Conservation (phyloP, 2,113 vertebrate species). For the Felis catus region DNA sequence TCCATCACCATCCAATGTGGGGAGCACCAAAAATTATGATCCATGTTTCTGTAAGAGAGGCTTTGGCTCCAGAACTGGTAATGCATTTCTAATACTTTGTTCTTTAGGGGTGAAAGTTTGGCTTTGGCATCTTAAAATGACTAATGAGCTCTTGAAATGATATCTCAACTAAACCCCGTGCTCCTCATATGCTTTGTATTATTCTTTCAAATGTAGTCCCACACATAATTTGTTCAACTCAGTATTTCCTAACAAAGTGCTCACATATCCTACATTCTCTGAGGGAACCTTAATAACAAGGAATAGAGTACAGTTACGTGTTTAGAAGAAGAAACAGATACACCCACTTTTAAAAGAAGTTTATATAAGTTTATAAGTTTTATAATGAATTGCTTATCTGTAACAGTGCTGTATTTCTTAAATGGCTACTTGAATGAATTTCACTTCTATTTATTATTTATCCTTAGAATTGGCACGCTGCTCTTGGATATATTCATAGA, state of each 20-base stretch:
- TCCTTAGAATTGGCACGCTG: slow-evolving; percentile 9
- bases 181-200: slow-evolving; percentile 2
- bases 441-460: not conserved
- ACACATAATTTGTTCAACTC: not conserved
- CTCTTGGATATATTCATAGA: slow-evolving; percentile 69
- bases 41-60: not conserved
- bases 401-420: slow-evolving; percentile 11
- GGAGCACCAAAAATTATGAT: not conserved
- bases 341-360: not conserved
- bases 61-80: slow-evolving; percentile 8
- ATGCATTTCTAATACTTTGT: not conserved
- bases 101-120: slow-evolving; percentile 3
- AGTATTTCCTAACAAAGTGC: slow-evolving; percentile 30
- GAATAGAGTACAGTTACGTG: not conserved
- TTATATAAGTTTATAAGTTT: not conserved
- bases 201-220: slow-evolving; percentile 11
- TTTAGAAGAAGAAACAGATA: slow-evolving; percentile 27
- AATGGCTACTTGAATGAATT: slow-evolving; percentile 3
- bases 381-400: not conserved
- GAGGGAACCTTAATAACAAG: slow-evolving; percentile 14
- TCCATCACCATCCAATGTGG: not conserved
- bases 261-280: not conserved
- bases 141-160: not conserved
- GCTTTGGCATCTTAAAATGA: not conserved
- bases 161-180: not conserved